Evolutionary conservation across 1,140 invertebrate species (phyloP), one percentile per base, ranked within the genome.

Genomic region (Phortica variegata): DNA sequence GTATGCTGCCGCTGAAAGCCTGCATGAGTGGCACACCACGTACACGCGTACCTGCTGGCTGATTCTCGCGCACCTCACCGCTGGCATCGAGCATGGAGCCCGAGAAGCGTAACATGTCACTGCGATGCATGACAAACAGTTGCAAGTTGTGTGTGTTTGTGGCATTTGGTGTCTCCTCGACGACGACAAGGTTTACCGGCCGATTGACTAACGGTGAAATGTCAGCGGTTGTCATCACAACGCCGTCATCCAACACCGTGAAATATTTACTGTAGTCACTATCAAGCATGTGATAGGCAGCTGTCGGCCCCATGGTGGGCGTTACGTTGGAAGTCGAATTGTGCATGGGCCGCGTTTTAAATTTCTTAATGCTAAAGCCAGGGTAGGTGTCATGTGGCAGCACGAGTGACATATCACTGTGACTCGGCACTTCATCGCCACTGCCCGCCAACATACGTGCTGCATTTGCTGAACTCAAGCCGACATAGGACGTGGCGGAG

Each of bases 161-260:
- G 33, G 82, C 81, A 65, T 91, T 91, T 1, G 84, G 82, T 6
- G 86, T 83, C 54, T 91, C 87, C 62, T 93, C 90, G 10, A 91
- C 77, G 0, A 94, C 85, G 7, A 91, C 82, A 13, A 94, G 79
- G 58, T 89, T 86, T 6, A 94, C 83, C 0, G 89, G 87, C 34
- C 84, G 81, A 66, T 91, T 86, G 19, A 91, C 82, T n/a, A 94
- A 74, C 3, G 89, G 87, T 17, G 83, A 83, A 3, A 93, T 78
- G 57, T 92, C 89, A 2, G 88, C 84, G 2, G 90, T 93, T 13
- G 90, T 93, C 90, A 94, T 94, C 7, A 95, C 84, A 34, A 93
- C 82, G 17, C 91, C 92, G 75, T 92, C 87, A 40, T 88, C 84
- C n/a, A 95, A 81, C 21, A 94, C 84, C 1, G 91, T 87, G 71